Evolutionary conservation across 1,140 invertebrate genomes (phyloP), one percentile per base, ranked within the genome.

Genomic region (Scaptomyza hsui): DNA sequence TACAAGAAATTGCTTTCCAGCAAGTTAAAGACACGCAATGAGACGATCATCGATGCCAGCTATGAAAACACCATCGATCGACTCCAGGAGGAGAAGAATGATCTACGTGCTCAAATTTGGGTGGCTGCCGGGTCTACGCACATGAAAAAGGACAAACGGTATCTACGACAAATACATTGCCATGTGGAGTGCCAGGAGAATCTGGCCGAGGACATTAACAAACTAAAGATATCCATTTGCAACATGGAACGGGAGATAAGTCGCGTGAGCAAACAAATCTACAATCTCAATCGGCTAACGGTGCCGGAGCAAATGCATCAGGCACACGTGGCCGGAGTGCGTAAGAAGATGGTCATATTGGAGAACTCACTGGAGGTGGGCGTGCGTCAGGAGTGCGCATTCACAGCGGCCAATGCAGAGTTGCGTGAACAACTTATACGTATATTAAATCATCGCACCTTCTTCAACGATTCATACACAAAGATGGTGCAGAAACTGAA

Each of bases 41-140:
- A 91, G 9, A 89, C 86, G 0, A 91, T 91, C 37, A 73, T 90
- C 13, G 78, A 83, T 67, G 69, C 79, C 9, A 91, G 86, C 39
- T 90, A 71, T 39, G 88, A 91, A 48, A 90, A 81, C 32, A 76
- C 90, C 24, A 90, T 89, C 21, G 82, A 91, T 24, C 82, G 75
- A 15, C 57, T 91, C 16, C 70, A 60, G 49, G 62, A 81, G 49
- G 90, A 91, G 59, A 85, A 89, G 53, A 75, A 89, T 35, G 86
- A 91, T 26, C 42, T 91, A 45, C 53, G 89, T 0, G 89, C 90
- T 4, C 86, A 90, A 51, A 89, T 91, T 19, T 89, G 90, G 82
- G 90, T 91, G 45, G 90, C 90, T 13, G 74, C 44, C 13, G 90
- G 90, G 1, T 29, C 56, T 1, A 88, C 82, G 0, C 82, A 88